A percentile compares a stretch with the other conserved stretches of the same genome.
Evolutionary conservation across 2,113 vertebrate genomes (phyloP).

Genomic region (Sprattus sprattus): DNA sequence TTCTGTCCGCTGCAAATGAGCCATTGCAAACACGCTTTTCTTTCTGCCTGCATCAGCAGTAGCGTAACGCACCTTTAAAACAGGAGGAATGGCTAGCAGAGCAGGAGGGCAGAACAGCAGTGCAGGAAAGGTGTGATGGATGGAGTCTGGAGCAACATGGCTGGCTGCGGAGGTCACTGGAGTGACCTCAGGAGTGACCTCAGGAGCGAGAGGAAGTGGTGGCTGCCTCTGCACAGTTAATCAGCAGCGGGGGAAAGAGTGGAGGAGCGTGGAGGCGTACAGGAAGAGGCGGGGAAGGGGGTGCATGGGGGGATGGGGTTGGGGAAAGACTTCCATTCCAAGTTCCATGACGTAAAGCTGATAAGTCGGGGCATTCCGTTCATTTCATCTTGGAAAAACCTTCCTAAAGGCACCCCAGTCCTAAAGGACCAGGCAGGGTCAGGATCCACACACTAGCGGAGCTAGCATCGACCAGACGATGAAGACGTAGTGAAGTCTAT

Average conservation of each 20-base stretch:
- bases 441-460: neutral
- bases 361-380: neutral
- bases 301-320: neutral
- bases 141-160: neutral
- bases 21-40: neutral
- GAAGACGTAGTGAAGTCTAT: neutral
- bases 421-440: neutral
- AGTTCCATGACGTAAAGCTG: slow-evolving; percentile 9
- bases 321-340: neutral
- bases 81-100: neutral
- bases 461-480: neutral
- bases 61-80: neutral
- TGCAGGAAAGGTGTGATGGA: neutral
- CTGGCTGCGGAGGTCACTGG: neutral
- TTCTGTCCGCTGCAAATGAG: neutral
- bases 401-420: neutral
- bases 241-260: neutral
- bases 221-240: neutral
- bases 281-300: neutral
- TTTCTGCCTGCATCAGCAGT: neutral
- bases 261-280: neutral
- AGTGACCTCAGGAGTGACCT: neutral
- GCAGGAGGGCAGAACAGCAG: neutral
- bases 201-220: neutral
- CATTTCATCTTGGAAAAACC: neutral